These are phyloP conservation scores for Heliocidaris erythrogramma DNA, from an alignment of 35 echinoderm and acorn worm species.

Conservation along the genomic window DNA sequence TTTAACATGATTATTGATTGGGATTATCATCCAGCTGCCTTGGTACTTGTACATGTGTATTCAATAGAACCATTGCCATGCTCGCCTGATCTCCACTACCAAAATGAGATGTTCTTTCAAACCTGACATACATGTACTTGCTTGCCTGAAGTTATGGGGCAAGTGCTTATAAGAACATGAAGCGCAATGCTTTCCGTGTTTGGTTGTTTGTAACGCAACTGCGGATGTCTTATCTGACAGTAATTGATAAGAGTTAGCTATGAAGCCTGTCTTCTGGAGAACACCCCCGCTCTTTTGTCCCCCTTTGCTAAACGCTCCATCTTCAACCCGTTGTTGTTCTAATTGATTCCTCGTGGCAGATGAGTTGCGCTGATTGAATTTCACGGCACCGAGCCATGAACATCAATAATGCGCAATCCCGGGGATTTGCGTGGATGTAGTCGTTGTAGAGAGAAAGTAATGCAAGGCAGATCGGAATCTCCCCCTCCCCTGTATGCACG, in stretches of 20 bases:
- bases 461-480: background rate
- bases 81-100: no score
- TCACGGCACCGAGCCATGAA: constrained; percentile 14
- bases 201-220: background rate
- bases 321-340: background rate
- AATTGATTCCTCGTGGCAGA: constrained; percentile 8
- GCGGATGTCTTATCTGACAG: background rate
- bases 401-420: background rate
- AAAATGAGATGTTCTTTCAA: background rate
- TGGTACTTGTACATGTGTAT: no score
- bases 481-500: background rate
- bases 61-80: no score
- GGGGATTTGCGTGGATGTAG: background rate
- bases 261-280: background rate
- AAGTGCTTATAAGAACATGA: background rate
- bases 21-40: background rate
- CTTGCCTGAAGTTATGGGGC: background rate
- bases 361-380: background rate
- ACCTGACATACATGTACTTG: background rate
- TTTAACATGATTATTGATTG: background rate
- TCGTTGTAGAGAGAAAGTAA: background rate
- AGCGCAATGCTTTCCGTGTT: background rate
- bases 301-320: constrained; percentile 8
- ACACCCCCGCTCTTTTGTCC: background rate
- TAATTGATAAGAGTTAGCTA: background rate